Base-by-base conservation (phyloP, 1,140 invertebrate species). In the Scaptomyza hsui region DNA sequence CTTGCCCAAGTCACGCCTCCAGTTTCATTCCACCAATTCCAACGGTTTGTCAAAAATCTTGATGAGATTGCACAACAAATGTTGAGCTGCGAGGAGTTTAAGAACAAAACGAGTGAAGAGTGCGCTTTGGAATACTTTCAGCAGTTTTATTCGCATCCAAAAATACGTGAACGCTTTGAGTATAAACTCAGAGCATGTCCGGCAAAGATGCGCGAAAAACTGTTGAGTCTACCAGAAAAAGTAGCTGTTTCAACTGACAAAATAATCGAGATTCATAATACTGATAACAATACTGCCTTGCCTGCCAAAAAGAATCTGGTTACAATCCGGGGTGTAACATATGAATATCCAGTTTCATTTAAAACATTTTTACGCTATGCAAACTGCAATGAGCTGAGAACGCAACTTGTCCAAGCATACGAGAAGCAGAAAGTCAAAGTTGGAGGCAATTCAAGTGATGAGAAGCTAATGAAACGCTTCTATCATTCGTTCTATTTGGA, bases 121-220 rank as follows among this genome's bases (percentile, higher is more conserved):
- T 78, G 74, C 29, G 61, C 37, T 1, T 21, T 53, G 1, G 57
- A 68, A 13, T 78, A 78, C 18, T 78, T 61, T 15, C 56, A 52
- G 1, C 26, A n/a, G 0, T 78, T 78, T 13, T 78, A 78, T n/a
- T 0, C 15, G 2, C 18, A 32, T 4, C 59, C 55, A 12, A 3
- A 64, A 21, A 49, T 70, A 49, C 75, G 75, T 4, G 16, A 61
- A 7, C 72, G 6, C 13, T 78, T 57, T 19, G 2, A n/a, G 4
- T 74, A 39, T 35, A 0, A 59, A 16, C 41, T 78, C 1, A 72
- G 39, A 13, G 52, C 75, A 16, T 78, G 73, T 55, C 75, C 75
- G 2, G 53, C 24, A 0, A 52, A 29, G n/a, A 26, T 70, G 3
- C 59, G 44, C 1, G 18, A 49, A 0, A 69, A 59, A 16, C 12